Conservation (phyloP, 1,140 invertebrate species). For the Harpegnathos saltator region DNA sequence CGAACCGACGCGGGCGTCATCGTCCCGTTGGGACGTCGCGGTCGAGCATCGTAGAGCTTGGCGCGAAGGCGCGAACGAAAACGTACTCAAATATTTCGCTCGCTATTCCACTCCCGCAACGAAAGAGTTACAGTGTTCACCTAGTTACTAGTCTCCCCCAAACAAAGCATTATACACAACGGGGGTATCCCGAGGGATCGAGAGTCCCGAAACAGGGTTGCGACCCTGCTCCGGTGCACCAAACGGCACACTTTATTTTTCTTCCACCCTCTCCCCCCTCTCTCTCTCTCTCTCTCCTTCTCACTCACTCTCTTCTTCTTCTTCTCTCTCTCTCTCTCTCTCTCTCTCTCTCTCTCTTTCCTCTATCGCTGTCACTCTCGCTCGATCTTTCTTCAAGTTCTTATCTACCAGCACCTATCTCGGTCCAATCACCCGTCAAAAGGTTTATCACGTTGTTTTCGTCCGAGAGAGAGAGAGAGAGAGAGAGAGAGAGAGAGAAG, state of each 20-base stretch:
- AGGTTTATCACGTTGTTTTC: neutral
- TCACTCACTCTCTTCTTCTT: neutral
- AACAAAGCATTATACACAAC: conserved; percentile 34
- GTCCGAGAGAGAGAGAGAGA: conserved; percentile 5
- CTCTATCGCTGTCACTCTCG: neutral
- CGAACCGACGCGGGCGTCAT: conserved; percentile 53
- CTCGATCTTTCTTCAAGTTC: neutral
- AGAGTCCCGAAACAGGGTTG: neutral
- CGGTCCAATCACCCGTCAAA: neutral
- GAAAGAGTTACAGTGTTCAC: conserved; percentile 42
- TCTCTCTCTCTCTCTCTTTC: too few species aligned
- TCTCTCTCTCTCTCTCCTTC: neutral
- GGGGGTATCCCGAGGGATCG: conserved; percentile 37
- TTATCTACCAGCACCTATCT: conserved; percentile 9
- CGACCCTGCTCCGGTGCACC: conserved; percentile 20
- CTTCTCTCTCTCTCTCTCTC: neutral
- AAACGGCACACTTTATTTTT: conserved; percentile 33
- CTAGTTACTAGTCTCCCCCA: conserved; percentile 10
- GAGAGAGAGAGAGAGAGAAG: neutral
- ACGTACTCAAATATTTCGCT: conserved; percentile 31
- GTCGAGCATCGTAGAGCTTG: conserved; percentile 49
- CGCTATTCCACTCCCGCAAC: conserved; percentile 10
- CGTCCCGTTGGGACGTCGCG: conserved; percentile 47
- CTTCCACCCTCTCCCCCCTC: neutral
- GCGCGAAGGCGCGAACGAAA: conserved; percentile 40